Base-by-base conservation (phyloP, 2,888 invertebrate genomes). In the Pseudanteris insignis region DNA sequence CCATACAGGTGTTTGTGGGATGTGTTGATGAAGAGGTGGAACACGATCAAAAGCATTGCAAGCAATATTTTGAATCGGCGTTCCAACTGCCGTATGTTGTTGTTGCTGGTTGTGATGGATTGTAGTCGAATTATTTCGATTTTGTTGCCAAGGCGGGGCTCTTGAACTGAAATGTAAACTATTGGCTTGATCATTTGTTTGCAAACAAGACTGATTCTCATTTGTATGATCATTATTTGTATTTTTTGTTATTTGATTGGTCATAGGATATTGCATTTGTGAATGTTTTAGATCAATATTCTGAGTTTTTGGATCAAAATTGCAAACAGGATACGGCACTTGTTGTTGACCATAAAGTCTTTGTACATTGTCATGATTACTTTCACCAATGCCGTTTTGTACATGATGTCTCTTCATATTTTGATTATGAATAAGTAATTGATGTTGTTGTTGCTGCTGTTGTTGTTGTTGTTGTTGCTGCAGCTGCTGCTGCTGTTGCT, bases 21-120 rank as follows among this genome's bases (percentile, higher is more conserved):
- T 85, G 73, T 89, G 88, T 72, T 88, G 89, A 64, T 89, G 89
- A 30, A 90, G 76, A 0, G 89, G 89, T 11, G 89, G 89, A 6
- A 90, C 89, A 58, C 89, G 84, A 59, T 89, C 86, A 68, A 87
- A 88, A 70, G 84, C 83, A 25, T 83, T 83, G 67, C 84, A 84
- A n/a, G 80, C 81, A 10, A 76, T 74, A 30, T 75, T 76, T 40
- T 79, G 78, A 10, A 75, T 67, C 13, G 69, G 66, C 10, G 55
- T 41, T 2, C 47, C 51, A 9, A 26, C 18, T 1, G 24, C n/a
- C 11, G 64, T 59, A 14, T 67, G 63, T 24, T 74, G 58, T 44
- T 68, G 65, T 14, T 46, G 46, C 10, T 36, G 37, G n/a, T 64
- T 53, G 26, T 67, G 68, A 25, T 74, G 74, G 51, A 67, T 63